phyloP scores from a whole-genome alignment of 2,797 vertebrate species.

The Vireo griseus region DNA sequence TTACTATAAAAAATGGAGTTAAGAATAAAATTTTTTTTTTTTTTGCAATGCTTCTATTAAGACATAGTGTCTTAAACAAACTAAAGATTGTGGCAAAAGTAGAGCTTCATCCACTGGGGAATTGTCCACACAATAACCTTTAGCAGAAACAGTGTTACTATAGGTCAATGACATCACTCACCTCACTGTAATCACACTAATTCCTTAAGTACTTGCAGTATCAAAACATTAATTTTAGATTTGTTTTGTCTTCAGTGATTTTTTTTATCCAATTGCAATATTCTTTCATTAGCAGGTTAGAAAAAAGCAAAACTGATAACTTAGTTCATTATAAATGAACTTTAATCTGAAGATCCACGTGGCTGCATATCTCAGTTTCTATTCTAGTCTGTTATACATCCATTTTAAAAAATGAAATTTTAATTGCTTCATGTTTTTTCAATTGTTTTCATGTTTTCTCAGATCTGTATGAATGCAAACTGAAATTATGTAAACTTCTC shows the following conservation, averaged over 20 bases:
- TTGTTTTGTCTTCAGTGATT: not conserved
- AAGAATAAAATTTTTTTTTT: not conserved
- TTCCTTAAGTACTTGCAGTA: not conserved
- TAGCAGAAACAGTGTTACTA: not conserved
- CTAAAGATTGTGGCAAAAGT: not conserved
- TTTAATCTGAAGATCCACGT: not conserved
- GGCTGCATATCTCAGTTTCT: not conserved
- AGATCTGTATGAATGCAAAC: not conserved
- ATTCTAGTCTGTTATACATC: not conserved
- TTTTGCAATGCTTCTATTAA: not conserved
- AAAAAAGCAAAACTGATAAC: not conserved
- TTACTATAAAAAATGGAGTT: not conserved
- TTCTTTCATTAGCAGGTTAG: not conserved
- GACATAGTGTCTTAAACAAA: not conserved
- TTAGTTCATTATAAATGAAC: not conserved
- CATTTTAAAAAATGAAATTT: not conserved
- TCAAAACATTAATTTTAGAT: not conserved
- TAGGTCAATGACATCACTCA: not conserved
- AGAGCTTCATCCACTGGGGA: not conserved
- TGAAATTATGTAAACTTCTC: not conserved
- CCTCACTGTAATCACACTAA: not conserved
- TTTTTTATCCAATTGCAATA: not conserved
- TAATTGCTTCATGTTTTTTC: not conserved
- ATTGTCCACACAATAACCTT: not conserved
- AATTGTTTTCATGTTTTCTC: not conserved